Evolutionary conservation across 2,888 invertebrate genomes (phyloP), one percentile per base, ranked within the genome.

Genomic region (Tricholauxania praeusta): DNA sequence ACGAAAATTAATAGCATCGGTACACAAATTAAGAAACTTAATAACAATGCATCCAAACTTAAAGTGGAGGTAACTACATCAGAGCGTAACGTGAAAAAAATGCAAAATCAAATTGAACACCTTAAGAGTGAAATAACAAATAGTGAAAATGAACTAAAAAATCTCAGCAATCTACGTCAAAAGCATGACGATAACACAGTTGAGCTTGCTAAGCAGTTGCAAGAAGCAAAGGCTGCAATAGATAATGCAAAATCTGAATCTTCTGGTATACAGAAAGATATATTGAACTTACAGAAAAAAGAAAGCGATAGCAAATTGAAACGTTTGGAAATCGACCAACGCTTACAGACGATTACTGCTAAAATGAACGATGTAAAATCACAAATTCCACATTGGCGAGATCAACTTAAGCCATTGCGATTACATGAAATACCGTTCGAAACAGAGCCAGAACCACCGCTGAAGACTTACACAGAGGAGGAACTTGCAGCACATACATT

Each of bases 261-360:
- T 70, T 82, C 90, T 0, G 90, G 88, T 49, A 85, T 93, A 0
- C 93, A 93, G 78, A 89, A 92, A 72, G 91, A 93, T 80, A 91
- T 94, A 51, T 86, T 89, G 0, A 89, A 88, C 52, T 85, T 94
- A 0, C 90, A 90, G 47, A 88, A 89, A 39, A 89, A 91, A 71
- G 93, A 94, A 82, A 93, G 91, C 75, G 91, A 92, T 72, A 84
- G 92, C 7, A 94, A 93, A 81, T 89, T 91, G 1, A 89, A 91
- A 69, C 91, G 93, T 60, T 88, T 97, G 0, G 95, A 96, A 80
- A 89, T 94, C 0, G 93, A 93, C 74, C 92, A 94, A 78, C 92
- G 92, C 59, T 83, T 94, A 0, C 91, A 90, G 67, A 90, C 90
- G 3, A 88, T 90, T 72, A 89, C 90, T 28, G 91, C 91, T 66